Evolutionary conservation across 2,113 vertebrate genomes (phyloP).

Genomic region (Tringa solitaria): DNA sequence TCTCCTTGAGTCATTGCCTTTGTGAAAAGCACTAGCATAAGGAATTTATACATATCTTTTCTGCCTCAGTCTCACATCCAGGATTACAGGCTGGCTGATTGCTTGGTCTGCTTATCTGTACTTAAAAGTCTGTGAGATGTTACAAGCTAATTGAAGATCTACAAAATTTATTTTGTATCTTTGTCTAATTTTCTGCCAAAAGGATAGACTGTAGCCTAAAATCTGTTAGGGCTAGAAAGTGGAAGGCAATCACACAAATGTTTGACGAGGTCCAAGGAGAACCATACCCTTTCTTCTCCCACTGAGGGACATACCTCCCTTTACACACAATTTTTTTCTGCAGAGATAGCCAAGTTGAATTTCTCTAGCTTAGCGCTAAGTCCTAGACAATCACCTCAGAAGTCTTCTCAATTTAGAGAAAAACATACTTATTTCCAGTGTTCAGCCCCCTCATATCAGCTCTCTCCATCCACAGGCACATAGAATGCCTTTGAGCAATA

Average conservation of each 20-base stretch:
- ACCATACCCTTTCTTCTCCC: neutral
- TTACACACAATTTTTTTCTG: neutral
- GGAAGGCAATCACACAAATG: neutral
- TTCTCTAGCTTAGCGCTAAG: neutral
- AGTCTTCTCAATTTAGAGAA: neutral
- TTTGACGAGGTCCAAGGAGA: neutral
- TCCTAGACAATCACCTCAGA: neutral
- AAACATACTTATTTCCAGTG: neutral
- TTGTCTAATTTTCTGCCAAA: neutral
- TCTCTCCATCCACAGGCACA: neutral
- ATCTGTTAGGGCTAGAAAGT: neutral
- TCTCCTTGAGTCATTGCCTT: neutral
- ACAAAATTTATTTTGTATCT: neutral
- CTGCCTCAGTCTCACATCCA: neutral
- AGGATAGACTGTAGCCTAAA: neutral
- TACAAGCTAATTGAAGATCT: neutral
- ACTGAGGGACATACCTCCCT: fast-evolving
- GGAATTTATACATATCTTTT: neutral
- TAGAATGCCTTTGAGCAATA: neutral
- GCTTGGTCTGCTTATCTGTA: neutral
- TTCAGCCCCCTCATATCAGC: neutral
- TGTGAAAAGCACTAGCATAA: neutral
- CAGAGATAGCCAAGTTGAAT: neutral
- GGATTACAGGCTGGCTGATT: neutral
- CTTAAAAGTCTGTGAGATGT: neutral